Evolutionary conservation across 23 tunicate species (phyloP).

Genomic region (Trididemnum clinides): DNA sequence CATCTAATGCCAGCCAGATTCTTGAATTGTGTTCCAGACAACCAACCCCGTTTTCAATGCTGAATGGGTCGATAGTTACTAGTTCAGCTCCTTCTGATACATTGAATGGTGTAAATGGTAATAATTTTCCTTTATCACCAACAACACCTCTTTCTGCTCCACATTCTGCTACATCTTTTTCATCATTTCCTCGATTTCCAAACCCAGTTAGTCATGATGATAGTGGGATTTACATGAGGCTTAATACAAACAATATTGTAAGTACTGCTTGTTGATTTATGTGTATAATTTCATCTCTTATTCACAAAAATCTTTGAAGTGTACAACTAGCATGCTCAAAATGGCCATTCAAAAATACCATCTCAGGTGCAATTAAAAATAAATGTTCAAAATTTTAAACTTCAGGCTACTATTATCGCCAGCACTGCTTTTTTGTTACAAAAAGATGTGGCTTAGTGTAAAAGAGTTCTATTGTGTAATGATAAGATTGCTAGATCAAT

Average conservation of each 20-base stretch:
- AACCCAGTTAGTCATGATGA: neutral
- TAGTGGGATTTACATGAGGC: neutral
- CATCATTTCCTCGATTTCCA: conserved; percentile 2
- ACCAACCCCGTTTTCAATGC: neutral
- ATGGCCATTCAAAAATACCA: too few species aligned
- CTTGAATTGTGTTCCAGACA: neutral
- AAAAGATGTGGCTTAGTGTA: too few species aligned
- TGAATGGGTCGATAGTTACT: neutral
- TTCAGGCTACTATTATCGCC: too few species aligned
- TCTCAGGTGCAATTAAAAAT: too few species aligned
- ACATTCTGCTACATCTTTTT: neutral
- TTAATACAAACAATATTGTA: neutral
- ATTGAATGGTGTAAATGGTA: neutral
- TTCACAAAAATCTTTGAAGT: too few species aligned
- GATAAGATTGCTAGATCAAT: too few species aligned
- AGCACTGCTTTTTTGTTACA: too few species aligned
- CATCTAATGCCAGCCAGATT: too few species aligned
- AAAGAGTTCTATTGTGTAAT: too few species aligned
- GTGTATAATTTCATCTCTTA: neutral
- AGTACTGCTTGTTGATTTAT: neutral
- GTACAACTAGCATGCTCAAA: too few species aligned
- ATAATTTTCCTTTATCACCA: neutral
- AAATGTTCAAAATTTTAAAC: too few species aligned
- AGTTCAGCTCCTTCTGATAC: neutral
- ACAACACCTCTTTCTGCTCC: neutral